Conservation (phyloP, 1,140 invertebrate species). For the Limonius californicus region DNA sequence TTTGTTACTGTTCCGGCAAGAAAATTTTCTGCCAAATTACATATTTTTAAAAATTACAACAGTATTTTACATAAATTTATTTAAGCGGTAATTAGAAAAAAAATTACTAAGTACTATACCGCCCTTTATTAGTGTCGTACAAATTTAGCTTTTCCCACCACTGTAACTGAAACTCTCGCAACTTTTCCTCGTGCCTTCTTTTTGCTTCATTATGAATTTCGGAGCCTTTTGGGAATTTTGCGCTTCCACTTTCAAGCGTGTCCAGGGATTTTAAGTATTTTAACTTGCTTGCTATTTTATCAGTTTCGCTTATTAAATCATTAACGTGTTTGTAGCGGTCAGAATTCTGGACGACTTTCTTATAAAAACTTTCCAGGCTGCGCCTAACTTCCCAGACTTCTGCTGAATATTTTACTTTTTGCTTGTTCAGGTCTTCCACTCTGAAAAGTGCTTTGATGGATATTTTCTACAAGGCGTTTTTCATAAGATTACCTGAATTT, state of each 20-base stretch:
- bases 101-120: no score
- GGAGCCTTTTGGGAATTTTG: no score
- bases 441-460: no score
- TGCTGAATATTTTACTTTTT: background rate
- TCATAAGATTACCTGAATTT: no score
- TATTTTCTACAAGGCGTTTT: no score
- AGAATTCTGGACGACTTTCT: background rate
- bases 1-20: no score
- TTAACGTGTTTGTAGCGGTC: background rate
- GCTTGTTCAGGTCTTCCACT: no score
- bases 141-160: conserved; percentile 19
- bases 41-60: no score
- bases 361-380: conserved; percentile 8
- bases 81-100: no score
- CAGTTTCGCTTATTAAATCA: background rate
- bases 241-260: background rate
- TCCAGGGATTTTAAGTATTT: background rate
- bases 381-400: background rate
- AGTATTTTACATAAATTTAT: no score
- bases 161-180: background rate
- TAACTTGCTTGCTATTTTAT: background rate
- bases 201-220: background rate
- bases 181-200: background rate
- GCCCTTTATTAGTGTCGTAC: background rate
- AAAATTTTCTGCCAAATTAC: no score